Conservation (phyloP, 35 echinoderm and acorn worm genomes). For the Eucidaris tribuloides region DNA sequence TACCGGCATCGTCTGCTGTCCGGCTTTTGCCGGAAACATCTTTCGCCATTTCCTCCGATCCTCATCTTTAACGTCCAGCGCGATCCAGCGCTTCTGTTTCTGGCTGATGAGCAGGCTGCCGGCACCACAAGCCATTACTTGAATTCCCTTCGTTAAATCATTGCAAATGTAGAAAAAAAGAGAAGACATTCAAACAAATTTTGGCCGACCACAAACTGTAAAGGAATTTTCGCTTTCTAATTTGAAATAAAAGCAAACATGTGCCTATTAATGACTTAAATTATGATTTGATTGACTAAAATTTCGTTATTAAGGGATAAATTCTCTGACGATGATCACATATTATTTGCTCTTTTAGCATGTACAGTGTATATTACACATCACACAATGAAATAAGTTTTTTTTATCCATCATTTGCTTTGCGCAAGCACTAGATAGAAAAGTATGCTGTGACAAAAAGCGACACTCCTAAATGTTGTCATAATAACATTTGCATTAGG, state of each 20-base stretch:
- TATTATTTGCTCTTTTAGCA: no score
- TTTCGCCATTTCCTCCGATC: neutral
- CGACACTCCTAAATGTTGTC: no score
- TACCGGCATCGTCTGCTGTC: neutral
- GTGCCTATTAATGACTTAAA: neutral
- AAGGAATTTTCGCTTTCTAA: neutral
- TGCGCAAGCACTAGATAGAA: no score
- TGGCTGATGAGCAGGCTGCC: constrained; percentile 7
- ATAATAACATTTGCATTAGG: no score
- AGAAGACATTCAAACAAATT: neutral
- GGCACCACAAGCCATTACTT: neutral
- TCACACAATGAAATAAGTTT: no score
- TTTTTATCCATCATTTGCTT: no score
- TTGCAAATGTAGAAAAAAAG: neutral
- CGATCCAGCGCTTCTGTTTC: constrained; percentile 18
- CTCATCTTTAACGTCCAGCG: neutral
- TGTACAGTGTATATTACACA: no score
- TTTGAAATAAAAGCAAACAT: no score
- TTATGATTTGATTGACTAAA: neutral
- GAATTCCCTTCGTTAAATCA: neutral
- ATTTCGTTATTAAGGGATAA: neutral
- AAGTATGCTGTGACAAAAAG: no score
- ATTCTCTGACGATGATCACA: neutral
- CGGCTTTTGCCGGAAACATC: neutral
- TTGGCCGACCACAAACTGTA: neutral